Conservation (phyloP, 2,113 vertebrate species). For the Hippocampus abdominalis region DNA sequence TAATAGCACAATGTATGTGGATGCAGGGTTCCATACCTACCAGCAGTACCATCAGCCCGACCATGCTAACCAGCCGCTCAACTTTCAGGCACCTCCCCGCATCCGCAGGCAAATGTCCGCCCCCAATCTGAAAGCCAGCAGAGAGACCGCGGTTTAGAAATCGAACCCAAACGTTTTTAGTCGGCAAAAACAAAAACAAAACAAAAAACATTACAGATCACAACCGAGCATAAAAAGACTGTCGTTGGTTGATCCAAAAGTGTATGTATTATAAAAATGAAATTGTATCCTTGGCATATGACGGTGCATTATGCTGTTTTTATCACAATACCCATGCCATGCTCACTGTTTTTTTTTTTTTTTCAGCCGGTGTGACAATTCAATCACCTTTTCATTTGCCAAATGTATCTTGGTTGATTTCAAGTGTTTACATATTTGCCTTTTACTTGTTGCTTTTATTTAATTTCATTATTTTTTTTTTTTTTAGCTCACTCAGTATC, state of each 20-base stretch:
- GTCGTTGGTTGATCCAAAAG: slow-evolving; percentile 64
- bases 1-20: slow-evolving; percentile 49
- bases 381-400: slow-evolving; percentile 56
- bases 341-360: slow-evolving; percentile 32
- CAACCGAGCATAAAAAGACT: slow-evolving; percentile 57
- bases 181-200: slow-evolving; percentile 45
- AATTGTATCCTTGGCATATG: slow-evolving; percentile 40
- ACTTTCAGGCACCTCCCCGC: slow-evolving; percentile 83
- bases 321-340: slow-evolving; percentile 18
- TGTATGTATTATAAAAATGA: slow-evolving; percentile 47
- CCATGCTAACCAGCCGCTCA: slow-evolving; percentile 68
- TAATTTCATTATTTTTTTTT: slow-evolving; percentile 39
- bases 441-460: slow-evolving; percentile 46
- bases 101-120: slow-evolving; percentile 94
- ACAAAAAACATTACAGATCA: slow-evolving; percentile 67
- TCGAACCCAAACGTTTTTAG: slow-evolving; percentile 43
- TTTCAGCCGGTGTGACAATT: slow-evolving; percentile 43
- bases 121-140: slow-evolving; percentile 90
- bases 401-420: slow-evolving; percentile 47
- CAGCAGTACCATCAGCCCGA: slow-evolving; percentile 71
- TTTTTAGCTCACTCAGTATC: slow-evolving; percentile 35
- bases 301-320: slow-evolving; percentile 28
- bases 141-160: slow-evolving; percentile 86
- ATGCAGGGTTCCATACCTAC: slow-evolving; percentile 51
- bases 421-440: slow-evolving; percentile 54